Conservation (phyloP, 2,797 vertebrate species). For the Sciaenops ocellatus region DNA sequence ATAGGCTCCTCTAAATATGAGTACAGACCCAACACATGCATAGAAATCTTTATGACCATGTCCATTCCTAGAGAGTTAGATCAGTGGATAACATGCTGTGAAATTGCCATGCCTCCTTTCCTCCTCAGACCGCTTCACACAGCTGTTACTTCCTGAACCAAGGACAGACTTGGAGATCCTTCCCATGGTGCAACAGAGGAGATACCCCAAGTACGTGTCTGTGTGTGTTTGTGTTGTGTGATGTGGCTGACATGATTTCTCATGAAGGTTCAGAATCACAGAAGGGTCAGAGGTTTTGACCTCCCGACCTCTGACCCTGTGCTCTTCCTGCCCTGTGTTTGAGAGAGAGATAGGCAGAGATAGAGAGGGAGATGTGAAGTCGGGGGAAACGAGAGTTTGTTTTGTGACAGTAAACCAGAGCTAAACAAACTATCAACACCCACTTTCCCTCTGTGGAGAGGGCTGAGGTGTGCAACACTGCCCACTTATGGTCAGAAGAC, state of each 20-base stretch:
- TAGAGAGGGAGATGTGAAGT: slow-evolving; percentile 19
- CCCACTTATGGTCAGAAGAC: background rate
- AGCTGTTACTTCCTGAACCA: slow-evolving; percentile 88
- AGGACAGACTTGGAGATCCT: slow-evolving; percentile 89
- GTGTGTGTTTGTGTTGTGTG: slow-evolving; percentile 51
- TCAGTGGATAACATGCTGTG: background rate
- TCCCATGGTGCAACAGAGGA: slow-evolving; percentile 92
- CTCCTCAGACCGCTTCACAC: slow-evolving; percentile 90
- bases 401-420: slow-evolving; percentile 43
- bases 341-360: slow-evolving; percentile 37
- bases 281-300: slow-evolving; percentile 64
- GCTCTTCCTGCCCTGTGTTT: slow-evolving; percentile 69
- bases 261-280: slow-evolving; percentile 69
- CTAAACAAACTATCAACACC: slow-evolving; percentile 40
- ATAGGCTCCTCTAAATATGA: background rate
- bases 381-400: slow-evolving; percentile 29
- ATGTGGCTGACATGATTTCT: slow-evolving; percentile 69
- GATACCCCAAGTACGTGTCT: slow-evolving; percentile 92
- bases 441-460: background rate
- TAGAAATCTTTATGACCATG: background rate
- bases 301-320: slow-evolving; percentile 59
- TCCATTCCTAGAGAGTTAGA: slow-evolving; percentile 3
- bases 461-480: background rate
- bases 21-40: slow-evolving; percentile 4
- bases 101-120: slow-evolving; percentile 10